These are phyloP conservation scores for Forbesichthys papilliferus DNA, from an alignment of 2,113 vertebrate genomes.

Conservation along the genomic window DNA sequence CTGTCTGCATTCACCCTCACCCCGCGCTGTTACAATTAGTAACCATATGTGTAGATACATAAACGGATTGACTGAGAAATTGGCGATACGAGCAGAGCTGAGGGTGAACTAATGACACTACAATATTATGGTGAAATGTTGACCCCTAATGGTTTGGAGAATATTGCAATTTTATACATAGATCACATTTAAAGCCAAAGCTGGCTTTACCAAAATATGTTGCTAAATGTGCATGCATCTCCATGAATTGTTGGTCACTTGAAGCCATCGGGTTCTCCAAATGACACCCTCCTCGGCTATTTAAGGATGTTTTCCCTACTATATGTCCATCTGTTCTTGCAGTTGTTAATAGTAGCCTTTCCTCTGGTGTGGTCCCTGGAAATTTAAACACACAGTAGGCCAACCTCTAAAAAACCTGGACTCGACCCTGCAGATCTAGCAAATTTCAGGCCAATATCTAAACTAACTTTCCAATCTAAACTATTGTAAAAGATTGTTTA, in stretches of 20 bases:
- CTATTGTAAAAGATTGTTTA: neutral
- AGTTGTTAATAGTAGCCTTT: neutral
- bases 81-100: too few species aligned
- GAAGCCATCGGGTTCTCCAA: neutral
- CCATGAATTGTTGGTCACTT: neutral
- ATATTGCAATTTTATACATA: too few species aligned
- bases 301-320: neutral
- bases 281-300: neutral
- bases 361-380: neutral
- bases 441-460: neutral
- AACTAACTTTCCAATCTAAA: neutral
- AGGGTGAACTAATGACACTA: too few species aligned
- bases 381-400: neutral
- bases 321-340: neutral
- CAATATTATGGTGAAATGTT: too few species aligned
- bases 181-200: too few species aligned
- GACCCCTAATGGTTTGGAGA: too few species aligned
- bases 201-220: too few species aligned
- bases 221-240: too few species aligned
- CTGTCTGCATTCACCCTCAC: too few species aligned
- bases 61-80: too few species aligned
- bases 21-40: too few species aligned
- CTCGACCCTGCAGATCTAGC: neutral
- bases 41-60: too few species aligned
- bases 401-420: neutral